A percentile compares a stretch with the other conserved stretches of the same genome.
phyloP scores from a whole-genome alignment of 2,797 vertebrate species.

The Loriculus beryllinus region DNA sequence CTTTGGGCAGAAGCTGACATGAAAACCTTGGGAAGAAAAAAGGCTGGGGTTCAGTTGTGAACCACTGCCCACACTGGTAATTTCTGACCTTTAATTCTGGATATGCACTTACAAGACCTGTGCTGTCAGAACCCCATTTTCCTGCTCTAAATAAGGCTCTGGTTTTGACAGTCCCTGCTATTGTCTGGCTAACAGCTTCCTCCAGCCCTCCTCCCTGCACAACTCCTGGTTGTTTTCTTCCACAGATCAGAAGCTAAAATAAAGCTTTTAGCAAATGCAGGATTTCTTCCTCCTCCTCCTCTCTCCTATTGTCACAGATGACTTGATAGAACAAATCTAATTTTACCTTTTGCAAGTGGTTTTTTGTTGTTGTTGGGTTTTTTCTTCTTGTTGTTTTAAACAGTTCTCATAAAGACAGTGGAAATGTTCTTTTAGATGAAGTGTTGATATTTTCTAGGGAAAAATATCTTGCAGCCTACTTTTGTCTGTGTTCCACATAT shows the following conservation, averaged over 20 bases:
- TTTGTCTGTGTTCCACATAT: background rate
- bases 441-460: background rate
- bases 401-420: background rate
- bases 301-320: background rate
- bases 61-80: rapidly evolving
- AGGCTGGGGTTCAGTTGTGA: background rate
- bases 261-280: background rate
- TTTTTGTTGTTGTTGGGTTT: background rate
- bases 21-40: background rate
- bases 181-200: background rate
- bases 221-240: background rate
- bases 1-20: background rate
- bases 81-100: background rate
- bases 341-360: background rate
- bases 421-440: background rate
- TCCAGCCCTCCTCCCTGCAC: background rate
- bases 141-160: background rate
- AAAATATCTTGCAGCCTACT: background rate
- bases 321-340: conserved; percentile 5
- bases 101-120: background rate
- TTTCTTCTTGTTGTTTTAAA: background rate
- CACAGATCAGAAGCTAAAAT: background rate
- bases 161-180: background rate
- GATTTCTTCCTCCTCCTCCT: background rate
- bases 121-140: background rate